Conservation (phyloP, 2,888 invertebrate genomes). For the Agrenia bidenticulata region DNA sequence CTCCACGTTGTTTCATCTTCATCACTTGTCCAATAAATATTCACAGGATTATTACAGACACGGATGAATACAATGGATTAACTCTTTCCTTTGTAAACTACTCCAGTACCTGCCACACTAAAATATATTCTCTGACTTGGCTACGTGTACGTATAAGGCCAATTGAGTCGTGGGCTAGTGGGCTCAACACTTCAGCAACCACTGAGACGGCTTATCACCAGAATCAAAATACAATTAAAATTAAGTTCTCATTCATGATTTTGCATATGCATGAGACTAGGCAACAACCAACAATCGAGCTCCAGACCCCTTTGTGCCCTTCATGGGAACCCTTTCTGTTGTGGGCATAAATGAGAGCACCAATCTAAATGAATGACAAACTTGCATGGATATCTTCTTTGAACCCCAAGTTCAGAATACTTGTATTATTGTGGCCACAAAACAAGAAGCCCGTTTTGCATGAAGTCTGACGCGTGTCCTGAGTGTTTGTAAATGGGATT, state of each 20-base stretch:
- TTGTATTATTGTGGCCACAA: background rate
- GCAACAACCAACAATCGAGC: background rate
- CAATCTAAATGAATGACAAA: background rate
- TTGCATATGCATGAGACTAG: conserved; percentile 14
- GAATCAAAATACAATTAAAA: conserved; percentile 15
- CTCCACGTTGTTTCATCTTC: conserved; percentile 2
- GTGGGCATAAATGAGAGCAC: background rate
- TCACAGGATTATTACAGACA: conserved; percentile 11
- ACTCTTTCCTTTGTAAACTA: conserved; percentile 8
- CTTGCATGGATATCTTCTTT: background rate
- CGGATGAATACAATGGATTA: conserved; percentile 18
- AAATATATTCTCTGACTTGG: background rate
- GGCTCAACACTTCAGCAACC: conserved; percentile 16
- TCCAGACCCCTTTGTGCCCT: background rate
- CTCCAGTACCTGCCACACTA: background rate
- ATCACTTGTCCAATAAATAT: conserved; percentile 12
- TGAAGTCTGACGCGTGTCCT: conserved; percentile 7
- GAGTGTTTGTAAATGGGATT: conserved; percentile 20
- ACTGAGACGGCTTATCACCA: conserved; percentile 21
- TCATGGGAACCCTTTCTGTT: conserved; percentile 5
- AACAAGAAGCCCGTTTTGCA: background rate
- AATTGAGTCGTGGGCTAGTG: background rate
- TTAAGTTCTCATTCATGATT: conserved; percentile 12
- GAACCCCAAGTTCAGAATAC: background rate
- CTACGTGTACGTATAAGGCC: background rate